These are phyloP conservation scores for Campylorhamphus procurvoides DNA, from an alignment of 2,113 vertebrate genomes.

Conservation along the genomic window DNA sequence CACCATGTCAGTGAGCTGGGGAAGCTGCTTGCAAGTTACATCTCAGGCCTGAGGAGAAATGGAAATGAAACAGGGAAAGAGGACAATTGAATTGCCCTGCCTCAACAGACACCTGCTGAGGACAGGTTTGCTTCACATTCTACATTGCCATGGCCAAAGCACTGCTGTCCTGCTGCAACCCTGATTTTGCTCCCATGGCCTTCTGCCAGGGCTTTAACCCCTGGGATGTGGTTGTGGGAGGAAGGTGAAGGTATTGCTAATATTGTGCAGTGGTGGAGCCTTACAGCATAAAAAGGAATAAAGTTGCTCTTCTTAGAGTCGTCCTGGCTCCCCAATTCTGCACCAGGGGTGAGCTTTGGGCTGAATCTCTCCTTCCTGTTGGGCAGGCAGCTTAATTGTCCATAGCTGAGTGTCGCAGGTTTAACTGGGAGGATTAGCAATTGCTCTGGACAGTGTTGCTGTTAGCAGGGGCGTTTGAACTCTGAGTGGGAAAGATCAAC, in stretches of 20 bases:
- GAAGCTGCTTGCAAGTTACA: background rate
- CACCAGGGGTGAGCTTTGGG: background rate
- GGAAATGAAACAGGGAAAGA: background rate
- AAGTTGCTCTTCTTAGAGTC: background rate
- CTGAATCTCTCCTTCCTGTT: background rate
- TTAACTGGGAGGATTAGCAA: conserved; percentile 61
- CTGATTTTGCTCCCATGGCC: background rate
- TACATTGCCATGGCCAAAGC: fast-evolving
- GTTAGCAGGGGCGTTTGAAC: conserved; percentile 58
- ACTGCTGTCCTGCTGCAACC: background rate
- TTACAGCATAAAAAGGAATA: background rate
- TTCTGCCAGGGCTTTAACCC: background rate
- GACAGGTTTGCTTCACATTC: background rate
- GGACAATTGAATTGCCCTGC: background rate
- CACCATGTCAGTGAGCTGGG: background rate
- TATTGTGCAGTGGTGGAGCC: background rate
- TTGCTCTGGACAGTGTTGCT: conserved; percentile 70
- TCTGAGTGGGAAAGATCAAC: conserved; percentile 52
- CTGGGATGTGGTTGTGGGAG: background rate
- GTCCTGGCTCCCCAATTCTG: background rate
- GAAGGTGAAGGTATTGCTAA: background rate
- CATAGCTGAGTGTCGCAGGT: conserved; percentile 12
- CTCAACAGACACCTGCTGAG: background rate
- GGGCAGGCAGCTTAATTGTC: conserved; percentile 33
- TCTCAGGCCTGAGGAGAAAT: background rate